Percentiles rank a stretch among this genome's conserved stretches.
phyloP scores from a whole-genome alignment of 2,888 invertebrate genomes.

The Eristalis arbustorum region DNA sequence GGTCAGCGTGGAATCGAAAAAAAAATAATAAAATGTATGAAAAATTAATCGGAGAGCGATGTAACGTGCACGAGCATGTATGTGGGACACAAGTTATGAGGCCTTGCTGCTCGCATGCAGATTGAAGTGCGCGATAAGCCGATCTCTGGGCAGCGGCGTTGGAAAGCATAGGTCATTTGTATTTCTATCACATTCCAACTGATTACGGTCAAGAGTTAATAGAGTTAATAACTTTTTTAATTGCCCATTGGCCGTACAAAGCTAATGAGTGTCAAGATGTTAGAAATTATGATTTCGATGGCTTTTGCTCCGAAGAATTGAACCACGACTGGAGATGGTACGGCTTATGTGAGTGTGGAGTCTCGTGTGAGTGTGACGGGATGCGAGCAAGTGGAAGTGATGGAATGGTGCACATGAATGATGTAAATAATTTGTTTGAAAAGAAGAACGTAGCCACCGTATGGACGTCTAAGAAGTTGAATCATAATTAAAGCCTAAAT shows the following conservation, averaged over 20 bases:
- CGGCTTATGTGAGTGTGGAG: neutral
- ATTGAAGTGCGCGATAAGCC: constrained; percentile 49
- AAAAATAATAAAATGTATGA: neutral
- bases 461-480: too few species aligned
- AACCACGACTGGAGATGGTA: neutral
- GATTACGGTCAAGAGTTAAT: neutral
- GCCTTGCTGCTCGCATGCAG: constrained; percentile 19
- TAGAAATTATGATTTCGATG: neutral
- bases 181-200: neutral
- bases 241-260: neutral
- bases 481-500: too few species aligned
- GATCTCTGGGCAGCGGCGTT: constrained; percentile 15
- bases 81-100: constrained; percentile 31
- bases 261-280: neutral
- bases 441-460: too few species aligned
- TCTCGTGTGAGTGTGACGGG: neutral
- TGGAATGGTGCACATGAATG: too few species aligned
- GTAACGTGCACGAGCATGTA: constrained; percentile 6
- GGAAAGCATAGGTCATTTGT: constrained; percentile 7
- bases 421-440: too few species aligned
- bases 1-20: constrained; percentile 40
- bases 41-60: constrained; percentile 1
- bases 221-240: neutral
- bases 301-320: neutral
- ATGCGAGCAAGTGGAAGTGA: neutral